Evolutionary conservation across 2,113 vertebrate genomes (phyloP).

Genomic region (Dissostichus mawsoni): DNA sequence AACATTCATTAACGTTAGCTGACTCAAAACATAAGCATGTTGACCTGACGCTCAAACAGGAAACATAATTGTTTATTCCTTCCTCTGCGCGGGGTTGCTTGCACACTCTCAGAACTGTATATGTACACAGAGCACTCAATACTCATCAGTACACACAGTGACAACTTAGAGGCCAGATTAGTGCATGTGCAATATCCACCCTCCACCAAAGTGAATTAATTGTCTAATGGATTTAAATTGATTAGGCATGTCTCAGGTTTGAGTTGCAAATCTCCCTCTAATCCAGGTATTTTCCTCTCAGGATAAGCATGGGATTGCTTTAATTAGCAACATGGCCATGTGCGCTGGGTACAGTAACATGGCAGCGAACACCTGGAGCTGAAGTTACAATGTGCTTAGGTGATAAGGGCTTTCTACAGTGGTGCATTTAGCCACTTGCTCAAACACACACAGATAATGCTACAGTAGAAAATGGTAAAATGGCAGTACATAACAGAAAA

Average conservation of each 20-base stretch:
- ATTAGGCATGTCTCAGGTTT: slow-evolving; percentile 79
- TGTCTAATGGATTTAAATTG: slow-evolving; percentile 82
- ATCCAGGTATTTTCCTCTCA: slow-evolving; percentile 80
- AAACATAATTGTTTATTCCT: slow-evolving; percentile 46
- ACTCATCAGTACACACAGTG: slow-evolving; percentile 73
- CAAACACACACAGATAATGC: slow-evolving; percentile 60
- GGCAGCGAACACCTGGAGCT: slow-evolving; percentile 69
- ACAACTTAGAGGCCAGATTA: slow-evolving; percentile 74
- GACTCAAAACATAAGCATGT: slow-evolving; percentile 2
- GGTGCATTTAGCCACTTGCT: slow-evolving; percentile 54
- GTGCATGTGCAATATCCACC: slow-evolving; percentile 71
- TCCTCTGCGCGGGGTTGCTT: slow-evolving; percentile 27
- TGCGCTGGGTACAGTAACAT: slow-evolving; percentile 69
- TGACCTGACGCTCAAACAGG: slow-evolving; percentile 36
- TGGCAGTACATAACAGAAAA: slow-evolving; percentile 67
- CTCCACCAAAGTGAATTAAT: slow-evolving; percentile 80
- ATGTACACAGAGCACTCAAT: slow-evolving; percentile 68
- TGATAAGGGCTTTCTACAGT: slow-evolving; percentile 59
- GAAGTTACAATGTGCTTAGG: slow-evolving; percentile 59
- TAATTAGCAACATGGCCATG: slow-evolving; percentile 77
- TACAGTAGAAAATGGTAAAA: slow-evolving; percentile 53
- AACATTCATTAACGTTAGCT: no score
- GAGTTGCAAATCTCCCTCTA: slow-evolving; percentile 81
- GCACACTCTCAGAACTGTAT: slow-evolving; percentile 52
- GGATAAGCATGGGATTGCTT: slow-evolving; percentile 80